Evolutionary conservation across 2,888 invertebrate species (phyloP).

Genomic region (Lasioglossum figueresi): DNA sequence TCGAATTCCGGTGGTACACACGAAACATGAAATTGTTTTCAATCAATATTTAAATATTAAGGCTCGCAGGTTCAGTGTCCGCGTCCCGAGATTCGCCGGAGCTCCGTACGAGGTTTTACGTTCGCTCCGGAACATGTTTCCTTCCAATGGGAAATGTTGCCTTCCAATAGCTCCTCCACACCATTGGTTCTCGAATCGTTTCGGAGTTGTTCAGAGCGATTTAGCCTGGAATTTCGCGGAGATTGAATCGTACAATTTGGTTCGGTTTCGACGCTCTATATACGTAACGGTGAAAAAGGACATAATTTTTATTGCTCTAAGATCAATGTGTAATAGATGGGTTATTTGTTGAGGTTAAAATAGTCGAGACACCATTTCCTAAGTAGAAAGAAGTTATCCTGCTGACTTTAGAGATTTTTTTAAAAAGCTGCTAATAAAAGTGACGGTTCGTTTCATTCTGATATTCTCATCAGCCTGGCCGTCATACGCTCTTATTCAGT

Average conservation of each 20-base stretch:
- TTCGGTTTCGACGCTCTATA: background rate
- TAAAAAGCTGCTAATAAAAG: background rate
- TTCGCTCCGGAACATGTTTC: background rate
- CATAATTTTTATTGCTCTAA: background rate
- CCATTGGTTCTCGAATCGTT: conserved; percentile 20
- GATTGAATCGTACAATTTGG: too few species aligned
- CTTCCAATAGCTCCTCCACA: background rate
- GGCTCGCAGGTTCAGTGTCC: conserved; percentile 52
- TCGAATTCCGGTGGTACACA: background rate
- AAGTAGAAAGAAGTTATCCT: background rate
- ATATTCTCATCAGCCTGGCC: background rate
- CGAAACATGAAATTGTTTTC: conserved; percentile 35
- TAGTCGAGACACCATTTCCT: background rate
- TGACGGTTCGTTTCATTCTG: background rate
- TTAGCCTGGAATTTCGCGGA: background rate
- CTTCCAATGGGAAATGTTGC: conserved; percentile 31
- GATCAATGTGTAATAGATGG: background rate
- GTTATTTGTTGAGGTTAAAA: background rate
- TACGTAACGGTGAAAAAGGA: background rate
- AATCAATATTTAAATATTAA: conserved; percentile 57
- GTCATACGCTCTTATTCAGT: background rate
- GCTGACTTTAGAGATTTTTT: background rate
- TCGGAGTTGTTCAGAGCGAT: background rate
- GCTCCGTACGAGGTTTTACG: background rate
- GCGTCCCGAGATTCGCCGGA: conserved; percentile 11